Base-by-base conservation (phyloP, 2,888 invertebrate genomes). In the Pyrrhia umbra region DNA sequence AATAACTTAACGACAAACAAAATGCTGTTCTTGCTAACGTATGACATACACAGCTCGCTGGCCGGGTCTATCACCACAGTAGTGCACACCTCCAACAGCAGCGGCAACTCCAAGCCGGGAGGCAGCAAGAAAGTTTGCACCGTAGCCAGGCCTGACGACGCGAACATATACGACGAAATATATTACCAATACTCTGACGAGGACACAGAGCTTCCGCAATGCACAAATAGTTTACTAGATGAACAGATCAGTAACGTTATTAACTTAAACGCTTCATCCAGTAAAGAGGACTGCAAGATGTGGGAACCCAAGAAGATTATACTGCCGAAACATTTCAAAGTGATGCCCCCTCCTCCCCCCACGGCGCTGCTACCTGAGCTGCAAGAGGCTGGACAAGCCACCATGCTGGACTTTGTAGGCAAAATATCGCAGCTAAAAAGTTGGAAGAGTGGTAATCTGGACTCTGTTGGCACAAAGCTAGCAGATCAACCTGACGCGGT, bases 31-130 rank as follows among this genome's bases (percentile, higher is more conserved):
- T 90, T 97, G 47, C 94, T 97, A 16, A 95, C 97, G 0, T 97
- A 97, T 72, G 97, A 97, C 81, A 97, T 97, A 92, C 96, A 96
- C 85, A 96, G 96, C 80, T 96, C 96, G 47, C 84, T 90, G 18
- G 90, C 94, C 1, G 92, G 92, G n/a, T 93, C 92, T 0, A 88
- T 91, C 47, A 93, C 94, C 0, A 91, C 94, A 1, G 94, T 95
- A 20, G 90, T 92, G 2, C 92, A 91, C 75, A 91, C 91, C 0
- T 90, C 95, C 0, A 91, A 92, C 82, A 85, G 95, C 85, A 91
- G 95, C 80, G 89, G 90, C 18, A 89, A 92, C 87, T 85, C 96
- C 77, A 86, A 96, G 90, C 83, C 96, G 64, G 86, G 96, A 71
- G 84, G 96, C 79, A 91, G 95, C 89, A 87, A 96, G 90, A 95